phyloP scores from a whole-genome alignment of 64 coral and sea anemone species.

The Trachythela sp. region DNA sequence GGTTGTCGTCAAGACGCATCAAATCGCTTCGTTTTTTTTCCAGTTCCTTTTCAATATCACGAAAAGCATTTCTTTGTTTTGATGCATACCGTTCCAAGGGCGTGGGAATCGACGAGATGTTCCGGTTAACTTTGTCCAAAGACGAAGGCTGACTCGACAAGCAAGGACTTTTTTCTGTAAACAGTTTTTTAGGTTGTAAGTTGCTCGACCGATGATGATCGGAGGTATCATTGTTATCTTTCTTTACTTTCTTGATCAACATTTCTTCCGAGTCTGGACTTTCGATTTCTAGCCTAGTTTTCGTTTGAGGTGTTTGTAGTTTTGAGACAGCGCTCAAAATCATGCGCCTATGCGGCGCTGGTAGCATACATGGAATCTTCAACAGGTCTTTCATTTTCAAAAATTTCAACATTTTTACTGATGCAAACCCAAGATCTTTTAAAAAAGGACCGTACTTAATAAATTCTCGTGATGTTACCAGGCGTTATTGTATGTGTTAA shows the following conservation, averaged over 20 bases:
- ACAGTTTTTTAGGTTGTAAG: not conserved
- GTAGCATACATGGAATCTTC: constrained; percentile 2
- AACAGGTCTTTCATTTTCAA: not conserved
- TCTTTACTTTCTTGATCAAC: not conserved
- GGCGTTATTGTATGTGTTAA: no score
- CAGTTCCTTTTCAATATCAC: no score
- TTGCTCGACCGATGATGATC: not conserved
- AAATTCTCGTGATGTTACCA: no score
- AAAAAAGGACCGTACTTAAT: not conserved
- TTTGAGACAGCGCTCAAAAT: not conserved
- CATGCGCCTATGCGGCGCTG: not conserved
- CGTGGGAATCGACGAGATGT: no score
- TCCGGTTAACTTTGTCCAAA: no score
- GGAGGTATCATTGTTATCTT: not conserved
- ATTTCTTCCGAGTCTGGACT: constrained; percentile 13
- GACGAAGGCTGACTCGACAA: no score
- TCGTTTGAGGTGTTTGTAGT: not conserved
- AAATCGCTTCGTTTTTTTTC: no score
- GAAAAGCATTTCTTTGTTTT: no score
- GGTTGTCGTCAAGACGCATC: no score
- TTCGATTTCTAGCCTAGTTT: not conserved
- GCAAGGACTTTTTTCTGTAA: no score
- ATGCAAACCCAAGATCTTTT: not conserved
- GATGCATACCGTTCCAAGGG: no score
- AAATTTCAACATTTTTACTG: not conserved